These are phyloP conservation scores for Mellilla xanthometata DNA, from an alignment of 2,888 invertebrate genomes.

Conservation along the genomic window DNA sequence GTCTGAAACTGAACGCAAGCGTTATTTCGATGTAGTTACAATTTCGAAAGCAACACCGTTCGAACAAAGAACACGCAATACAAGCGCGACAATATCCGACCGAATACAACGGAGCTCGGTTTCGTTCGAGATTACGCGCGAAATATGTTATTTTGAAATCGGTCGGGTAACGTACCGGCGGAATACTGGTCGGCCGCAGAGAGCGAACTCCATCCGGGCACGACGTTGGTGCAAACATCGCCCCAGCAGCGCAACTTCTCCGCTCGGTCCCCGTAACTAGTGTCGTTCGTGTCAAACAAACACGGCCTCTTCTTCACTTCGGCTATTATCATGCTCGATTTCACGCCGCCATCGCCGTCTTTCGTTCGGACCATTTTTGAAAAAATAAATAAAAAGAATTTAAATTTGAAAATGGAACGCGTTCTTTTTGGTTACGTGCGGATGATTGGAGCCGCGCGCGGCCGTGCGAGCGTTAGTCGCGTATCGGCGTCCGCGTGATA, in stretches of 20 bases:
- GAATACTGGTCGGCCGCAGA: conserved; percentile 64
- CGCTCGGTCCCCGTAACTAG: conserved; percentile 67
- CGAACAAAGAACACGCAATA: conserved; percentile 76
- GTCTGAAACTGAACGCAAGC: conserved; percentile 36
- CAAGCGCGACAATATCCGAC: conserved; percentile 59
- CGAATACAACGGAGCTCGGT: conserved; percentile 38
- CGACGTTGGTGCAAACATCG: conserved; percentile 71
- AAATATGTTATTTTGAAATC: conserved; percentile 44
- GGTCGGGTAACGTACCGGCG: conserved; percentile 66
- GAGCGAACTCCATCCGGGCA: conserved; percentile 69
- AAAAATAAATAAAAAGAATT: too few species aligned
- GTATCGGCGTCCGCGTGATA: conserved; percentile 71
- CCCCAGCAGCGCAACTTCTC: conserved; percentile 76
- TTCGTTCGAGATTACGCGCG: conserved; percentile 29
- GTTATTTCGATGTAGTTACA: conserved; percentile 61
- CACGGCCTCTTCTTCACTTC: conserved; percentile 73
- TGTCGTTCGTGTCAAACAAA: conserved; percentile 68
- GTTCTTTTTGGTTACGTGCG: too few species aligned
- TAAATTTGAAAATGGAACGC: too few species aligned
- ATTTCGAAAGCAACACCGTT: conserved; percentile 65
- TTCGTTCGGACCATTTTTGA: conserved; percentile 64
- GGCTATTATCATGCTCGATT: conserved; percentile 64
- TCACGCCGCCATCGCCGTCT: conserved; percentile 68
- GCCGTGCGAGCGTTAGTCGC: conserved; percentile 50
- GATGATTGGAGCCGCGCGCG: conserved; percentile 45